Conservation (phyloP, 1,140 invertebrate genomes). For the Solenopsis fugax region DNA sequence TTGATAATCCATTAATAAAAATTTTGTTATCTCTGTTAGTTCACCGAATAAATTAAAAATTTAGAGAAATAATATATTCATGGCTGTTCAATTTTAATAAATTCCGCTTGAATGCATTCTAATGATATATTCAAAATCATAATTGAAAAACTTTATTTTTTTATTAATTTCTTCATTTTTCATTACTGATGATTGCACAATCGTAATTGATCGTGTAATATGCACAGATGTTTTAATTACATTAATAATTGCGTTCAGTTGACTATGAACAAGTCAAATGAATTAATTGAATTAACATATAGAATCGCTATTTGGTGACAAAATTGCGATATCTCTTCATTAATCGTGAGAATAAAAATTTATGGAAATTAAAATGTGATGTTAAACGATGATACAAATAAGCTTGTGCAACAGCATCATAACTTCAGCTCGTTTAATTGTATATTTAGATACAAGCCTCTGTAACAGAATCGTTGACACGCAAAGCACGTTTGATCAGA, state of each 20-base stretch:
- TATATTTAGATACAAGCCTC: conserved; percentile 8
- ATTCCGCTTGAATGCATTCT: background rate
- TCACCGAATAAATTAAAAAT: background rate
- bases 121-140: background rate
- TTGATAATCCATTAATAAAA: background rate
- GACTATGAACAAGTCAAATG: background rate
- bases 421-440: background rate
- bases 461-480: background rate
- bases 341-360: background rate
- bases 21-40: background rate
- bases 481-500: background rate
- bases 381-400: background rate
- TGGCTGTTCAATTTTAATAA: background rate
- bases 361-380: background rate
- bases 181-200: background rate
- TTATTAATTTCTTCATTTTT: background rate
- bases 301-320: background rate
- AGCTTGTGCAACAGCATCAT: background rate
- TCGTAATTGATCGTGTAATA: background rate
- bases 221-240: background rate
- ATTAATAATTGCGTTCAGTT: background rate
- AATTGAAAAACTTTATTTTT: background rate
- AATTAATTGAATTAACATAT: conserved; percentile 1
- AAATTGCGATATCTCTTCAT: background rate
- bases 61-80: background rate